phyloP scores from a whole-genome alignment of 2,113 vertebrate species.

The Saccopteryx bilineata region DNA sequence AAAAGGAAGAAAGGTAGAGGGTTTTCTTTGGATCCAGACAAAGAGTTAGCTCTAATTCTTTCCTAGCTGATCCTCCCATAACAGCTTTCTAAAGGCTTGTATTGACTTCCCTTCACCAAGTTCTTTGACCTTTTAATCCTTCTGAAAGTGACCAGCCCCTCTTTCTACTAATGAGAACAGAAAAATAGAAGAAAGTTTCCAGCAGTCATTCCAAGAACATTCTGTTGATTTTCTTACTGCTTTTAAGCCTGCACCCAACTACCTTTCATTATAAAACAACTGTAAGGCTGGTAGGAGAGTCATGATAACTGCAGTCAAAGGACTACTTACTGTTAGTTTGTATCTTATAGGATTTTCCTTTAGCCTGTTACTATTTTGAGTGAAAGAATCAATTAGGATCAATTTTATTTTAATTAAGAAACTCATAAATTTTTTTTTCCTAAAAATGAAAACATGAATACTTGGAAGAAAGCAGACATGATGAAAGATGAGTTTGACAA shows the following conservation, averaged over 20 bases:
- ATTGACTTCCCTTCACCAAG: conserved; percentile 69
- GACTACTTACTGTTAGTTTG: neutral
- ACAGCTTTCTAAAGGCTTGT: conserved; percentile 82
- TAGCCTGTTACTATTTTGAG: neutral
- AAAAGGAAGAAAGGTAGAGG: neutral
- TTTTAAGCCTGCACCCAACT: conserved; percentile 5
- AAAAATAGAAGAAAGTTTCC: conserved; percentile 75
- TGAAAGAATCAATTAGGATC: conserved; percentile 45
- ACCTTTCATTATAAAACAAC: conserved; percentile 24
- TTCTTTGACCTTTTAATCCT: conserved; percentile 89
- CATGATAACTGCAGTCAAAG: neutral
- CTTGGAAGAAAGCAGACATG: neutral
- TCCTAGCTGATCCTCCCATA: conserved; percentile 82
- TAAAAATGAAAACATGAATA: conserved; percentile 19
- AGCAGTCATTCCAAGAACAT: conserved; percentile 65
- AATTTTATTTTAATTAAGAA: conserved; percentile 56
- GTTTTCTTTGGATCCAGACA: conserved; percentile 64
- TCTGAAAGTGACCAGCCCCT: conserved; percentile 81
- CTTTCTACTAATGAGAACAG: conserved; percentile 64
- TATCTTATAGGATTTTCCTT: neutral
- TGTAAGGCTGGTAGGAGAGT: neutral
- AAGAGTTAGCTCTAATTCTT: conserved; percentile 84
- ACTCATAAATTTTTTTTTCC: neutral
- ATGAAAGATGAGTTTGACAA: neutral
- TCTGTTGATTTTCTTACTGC: conserved; percentile 42